Evolutionary conservation across 1,140 invertebrate genomes (phyloP).

Genomic region (Orchesella cincta): DNA sequence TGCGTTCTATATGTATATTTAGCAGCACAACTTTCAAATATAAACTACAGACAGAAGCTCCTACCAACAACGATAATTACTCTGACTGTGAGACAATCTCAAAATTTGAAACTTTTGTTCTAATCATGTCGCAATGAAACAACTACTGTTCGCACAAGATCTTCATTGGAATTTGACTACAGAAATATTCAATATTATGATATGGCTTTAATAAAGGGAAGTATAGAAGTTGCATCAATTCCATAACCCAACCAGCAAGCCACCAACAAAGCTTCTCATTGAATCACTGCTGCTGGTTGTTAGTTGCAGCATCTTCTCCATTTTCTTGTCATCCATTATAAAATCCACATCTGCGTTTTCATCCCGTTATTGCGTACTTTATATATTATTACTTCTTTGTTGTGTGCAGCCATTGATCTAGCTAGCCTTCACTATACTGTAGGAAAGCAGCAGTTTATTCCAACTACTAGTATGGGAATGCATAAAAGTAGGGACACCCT

Average conservation of each 20-base stretch:
- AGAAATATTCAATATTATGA: constrained; percentile 22
- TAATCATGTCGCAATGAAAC: background rate
- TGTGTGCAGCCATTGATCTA: no score
- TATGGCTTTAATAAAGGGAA: background rate
- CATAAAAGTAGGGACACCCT: background rate
- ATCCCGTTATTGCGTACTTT: constrained; percentile 20
- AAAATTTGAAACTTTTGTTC: constrained; percentile 17
- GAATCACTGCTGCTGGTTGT: background rate
- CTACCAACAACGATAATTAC: background rate
- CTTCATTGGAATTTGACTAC: background rate
- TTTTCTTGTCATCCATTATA: constrained; percentile 21
- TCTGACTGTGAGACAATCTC: background rate
- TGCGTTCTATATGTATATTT: no score
- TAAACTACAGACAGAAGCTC: no score
- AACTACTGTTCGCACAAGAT: background rate
- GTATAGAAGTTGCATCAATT: background rate
- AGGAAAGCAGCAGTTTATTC: background rate
- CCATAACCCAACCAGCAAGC: constrained; percentile 11
- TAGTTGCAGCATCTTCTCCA: background rate
- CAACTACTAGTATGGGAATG: background rate
- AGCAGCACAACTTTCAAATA: no score
- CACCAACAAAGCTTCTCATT: constrained; percentile 26
- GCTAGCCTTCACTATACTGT: background rate
- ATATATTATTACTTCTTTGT: no score
- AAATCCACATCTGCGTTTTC: constrained; percentile 27